Conservation (phyloP, 2,797 vertebrate genomes). For the Thalassophryne amazonica region DNA sequence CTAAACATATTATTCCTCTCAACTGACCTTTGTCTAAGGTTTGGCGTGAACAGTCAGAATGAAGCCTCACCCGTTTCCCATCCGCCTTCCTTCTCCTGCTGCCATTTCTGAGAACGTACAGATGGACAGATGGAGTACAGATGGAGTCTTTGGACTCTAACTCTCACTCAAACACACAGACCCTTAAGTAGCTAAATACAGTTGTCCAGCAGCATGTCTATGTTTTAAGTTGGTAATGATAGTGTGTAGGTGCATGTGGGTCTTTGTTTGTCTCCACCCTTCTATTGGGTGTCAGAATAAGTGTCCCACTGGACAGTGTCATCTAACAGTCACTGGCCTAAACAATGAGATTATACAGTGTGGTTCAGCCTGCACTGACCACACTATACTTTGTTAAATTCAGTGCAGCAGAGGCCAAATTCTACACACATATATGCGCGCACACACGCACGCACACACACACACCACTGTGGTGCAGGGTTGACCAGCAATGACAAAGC, state of each 20-base stretch:
- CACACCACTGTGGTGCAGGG: neutral
- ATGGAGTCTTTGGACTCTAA: neutral
- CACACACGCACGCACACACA: neutral
- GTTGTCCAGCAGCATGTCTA: neutral
- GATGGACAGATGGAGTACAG: too few relatives aligned
- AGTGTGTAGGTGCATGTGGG: conserved; percentile 1
- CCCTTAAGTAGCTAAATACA: conserved; percentile 19
- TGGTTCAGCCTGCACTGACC: neutral
- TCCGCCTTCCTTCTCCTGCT: too few relatives aligned
- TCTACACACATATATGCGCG: neutral
- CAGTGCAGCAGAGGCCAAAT: neutral
- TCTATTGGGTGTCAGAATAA: conserved; percentile 5
- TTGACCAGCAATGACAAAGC: neutral
- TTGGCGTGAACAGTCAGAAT: too few relatives aligned
- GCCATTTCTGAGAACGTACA: neutral
- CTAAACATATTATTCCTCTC: too few relatives aligned
- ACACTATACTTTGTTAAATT: neutral
- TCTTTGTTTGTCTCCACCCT: conserved; percentile 4
- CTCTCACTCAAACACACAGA: neutral
- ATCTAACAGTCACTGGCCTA: neutral
- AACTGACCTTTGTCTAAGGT: too few relatives aligned
- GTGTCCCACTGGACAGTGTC: conserved; percentile 10
- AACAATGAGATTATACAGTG: conserved; percentile 20
- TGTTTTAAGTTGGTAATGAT: conserved; percentile 25
- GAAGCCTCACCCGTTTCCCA: too few relatives aligned